These are phyloP conservation scores for Ashinkailepas kermadecensis DNA, from an alignment of 2,888 invertebrate species.

Conservation along the genomic window DNA sequence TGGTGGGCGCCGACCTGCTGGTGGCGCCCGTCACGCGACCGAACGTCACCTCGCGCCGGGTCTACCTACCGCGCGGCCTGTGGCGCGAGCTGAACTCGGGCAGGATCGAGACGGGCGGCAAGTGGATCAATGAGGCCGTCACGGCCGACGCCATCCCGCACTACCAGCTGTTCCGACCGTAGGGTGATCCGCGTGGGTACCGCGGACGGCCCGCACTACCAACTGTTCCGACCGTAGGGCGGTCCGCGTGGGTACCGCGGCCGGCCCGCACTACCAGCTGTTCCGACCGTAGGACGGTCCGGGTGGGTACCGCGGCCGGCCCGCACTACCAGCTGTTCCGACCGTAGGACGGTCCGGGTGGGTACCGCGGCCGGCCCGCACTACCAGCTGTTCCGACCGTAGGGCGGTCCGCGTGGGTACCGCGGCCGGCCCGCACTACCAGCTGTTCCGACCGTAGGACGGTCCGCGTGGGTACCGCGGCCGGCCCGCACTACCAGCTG, in stretches of 20 bases:
- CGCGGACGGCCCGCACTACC: background rate
- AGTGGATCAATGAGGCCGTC: background rate
- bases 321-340: background rate
- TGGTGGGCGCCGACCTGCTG: constrained; percentile 79
- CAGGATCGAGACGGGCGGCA: background rate
- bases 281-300: background rate
- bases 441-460: background rate
- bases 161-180: background rate
- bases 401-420: background rate
- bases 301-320: no score
- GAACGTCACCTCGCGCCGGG: constrained; percentile 59
- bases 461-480: background rate
- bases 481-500: constrained; percentile 2
- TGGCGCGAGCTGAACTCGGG: constrained; percentile 50
- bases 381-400: background rate
- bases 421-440: constrained; percentile 11
- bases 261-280: constrained; percentile 2
- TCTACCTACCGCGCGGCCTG: constrained; percentile 81
- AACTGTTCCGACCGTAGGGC: background rate
- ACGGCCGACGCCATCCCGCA: background rate
- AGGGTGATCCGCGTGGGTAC: background rate
- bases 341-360: background rate
- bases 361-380: no score
- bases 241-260: background rate
- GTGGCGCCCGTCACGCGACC: constrained; percentile 76